Percentiles rank a stretch among this genome's conserved stretches.
Evolutionary conservation across 2,797 vertebrate species (phyloP).

Genomic region (Oophaga sylvatica): DNA sequence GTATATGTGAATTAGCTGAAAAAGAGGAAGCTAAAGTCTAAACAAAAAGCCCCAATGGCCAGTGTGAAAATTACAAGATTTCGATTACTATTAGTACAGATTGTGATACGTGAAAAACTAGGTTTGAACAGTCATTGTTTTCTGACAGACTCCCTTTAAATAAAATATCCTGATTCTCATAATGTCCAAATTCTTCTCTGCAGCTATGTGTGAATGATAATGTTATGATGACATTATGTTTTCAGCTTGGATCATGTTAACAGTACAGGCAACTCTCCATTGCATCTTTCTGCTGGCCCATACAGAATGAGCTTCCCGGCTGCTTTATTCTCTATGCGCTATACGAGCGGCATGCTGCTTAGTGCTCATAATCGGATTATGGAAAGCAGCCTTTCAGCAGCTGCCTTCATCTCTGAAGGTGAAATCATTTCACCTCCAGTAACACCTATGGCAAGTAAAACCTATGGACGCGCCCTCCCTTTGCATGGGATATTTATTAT

Average conservation of each 20-base stretch:
- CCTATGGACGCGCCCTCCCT: slow-evolving; percentile 16
- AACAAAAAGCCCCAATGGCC: too few species aligned
- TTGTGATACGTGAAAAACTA: too few species aligned
- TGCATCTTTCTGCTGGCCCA: background rate
- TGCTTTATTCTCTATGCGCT: slow-evolving; percentile 10
- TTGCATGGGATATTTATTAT: background rate
- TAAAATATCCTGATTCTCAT: background rate
- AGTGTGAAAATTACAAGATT: too few species aligned
- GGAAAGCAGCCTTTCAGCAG: slow-evolving; percentile 50
- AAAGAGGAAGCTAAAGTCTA: too few species aligned
- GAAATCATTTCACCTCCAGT: slow-evolving; percentile 47
- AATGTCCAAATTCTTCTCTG: background rate
- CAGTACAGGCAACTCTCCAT: background rate
- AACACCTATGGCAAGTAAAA: slow-evolving; percentile 29
- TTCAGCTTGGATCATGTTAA: background rate
- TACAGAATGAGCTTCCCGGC: slow-evolving; percentile 15
- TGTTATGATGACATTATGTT: background rate
- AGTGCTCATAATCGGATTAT: slow-evolving; percentile 49
- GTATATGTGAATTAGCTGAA: too few species aligned
- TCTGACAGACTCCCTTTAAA: too few species aligned
- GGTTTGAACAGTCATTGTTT: too few species aligned
- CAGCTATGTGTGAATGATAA: background rate
- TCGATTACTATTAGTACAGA: too few species aligned
- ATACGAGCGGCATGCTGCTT: slow-evolving; percentile 44
- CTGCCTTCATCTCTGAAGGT: slow-evolving; percentile 59